These are phyloP conservation scores for Lucinisca nassula DNA, from an alignment of 2,888 invertebrate genomes.

Conservation along the genomic window DNA sequence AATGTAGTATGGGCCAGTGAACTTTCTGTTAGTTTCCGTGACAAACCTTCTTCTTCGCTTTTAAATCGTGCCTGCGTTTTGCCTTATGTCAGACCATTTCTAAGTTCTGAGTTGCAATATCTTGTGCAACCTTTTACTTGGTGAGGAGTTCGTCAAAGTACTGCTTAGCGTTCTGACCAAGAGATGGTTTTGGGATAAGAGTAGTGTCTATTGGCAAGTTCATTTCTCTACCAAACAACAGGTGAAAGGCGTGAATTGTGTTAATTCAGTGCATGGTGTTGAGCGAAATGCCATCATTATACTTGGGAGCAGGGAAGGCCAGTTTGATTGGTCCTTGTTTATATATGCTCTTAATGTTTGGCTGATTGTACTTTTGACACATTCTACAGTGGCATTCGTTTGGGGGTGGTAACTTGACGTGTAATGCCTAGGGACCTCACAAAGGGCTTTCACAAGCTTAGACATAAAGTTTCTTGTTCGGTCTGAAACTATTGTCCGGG, in stretches of 20 bases:
- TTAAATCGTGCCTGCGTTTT: constrained; percentile 35
- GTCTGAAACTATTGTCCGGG: constrained; percentile 38
- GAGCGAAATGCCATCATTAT: constrained; percentile 38
- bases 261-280: constrained; percentile 1
- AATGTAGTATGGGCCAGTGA: constrained; percentile 38
- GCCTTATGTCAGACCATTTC: constrained; percentile 9
- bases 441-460: constrained; percentile 39
- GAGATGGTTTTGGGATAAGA: not conserved
- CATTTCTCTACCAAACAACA: constrained; percentile 47
- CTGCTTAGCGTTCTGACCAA: constrained; percentile 2
- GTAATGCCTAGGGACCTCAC: constrained; percentile 23
- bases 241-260: constrained; percentile 4
- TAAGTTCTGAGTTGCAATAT: constrained; percentile 36
- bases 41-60: constrained; percentile 32
- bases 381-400: not conserved
- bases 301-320: constrained; percentile 34
- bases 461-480: constrained; percentile 47
- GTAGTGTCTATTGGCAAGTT: constrained; percentile 36
- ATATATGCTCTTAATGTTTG: constrained; percentile 17
- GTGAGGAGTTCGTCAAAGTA: constrained; percentile 16
- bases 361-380: constrained; percentile 38
- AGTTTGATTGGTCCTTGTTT: constrained; percentile 33
- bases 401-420: not conserved
- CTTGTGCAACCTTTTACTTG: constrained; percentile 7
- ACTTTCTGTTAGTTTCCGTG: too few relatives aligned